These are phyloP conservation scores for Mallotus villosus DNA, from an alignment of 2,797 vertebrate species.

Conservation along the genomic window DNA sequence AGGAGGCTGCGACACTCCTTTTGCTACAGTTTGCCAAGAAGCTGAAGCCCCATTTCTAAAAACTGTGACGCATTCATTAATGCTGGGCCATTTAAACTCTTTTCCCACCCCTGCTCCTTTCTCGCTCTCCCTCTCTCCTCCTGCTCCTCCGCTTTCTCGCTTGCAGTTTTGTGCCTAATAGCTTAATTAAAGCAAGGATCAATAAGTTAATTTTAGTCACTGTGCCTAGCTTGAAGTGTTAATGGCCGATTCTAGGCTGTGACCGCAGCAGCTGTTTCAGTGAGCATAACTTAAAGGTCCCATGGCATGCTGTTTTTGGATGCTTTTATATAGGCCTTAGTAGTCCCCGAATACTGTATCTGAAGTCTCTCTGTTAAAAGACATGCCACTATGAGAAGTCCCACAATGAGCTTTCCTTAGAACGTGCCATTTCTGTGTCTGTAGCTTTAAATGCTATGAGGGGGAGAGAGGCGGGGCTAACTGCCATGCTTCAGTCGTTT, in stretches of 20 bases:
- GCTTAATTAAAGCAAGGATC: slow-evolving; percentile 60
- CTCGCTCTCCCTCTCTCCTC: background rate
- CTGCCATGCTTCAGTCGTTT: too few species aligned
- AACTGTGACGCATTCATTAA: slow-evolving; percentile 36
- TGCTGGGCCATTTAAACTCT: slow-evolving; percentile 36
- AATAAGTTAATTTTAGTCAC: slow-evolving; percentile 63
- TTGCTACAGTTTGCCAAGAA: slow-evolving; percentile 21
- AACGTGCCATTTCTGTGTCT: too few species aligned
- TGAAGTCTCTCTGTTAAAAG: too few species aligned
- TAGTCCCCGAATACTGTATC: too few species aligned
- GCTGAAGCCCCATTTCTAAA: slow-evolving; percentile 37
- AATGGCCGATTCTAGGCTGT: slow-evolving; percentile 48
- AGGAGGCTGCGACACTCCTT: slow-evolving; percentile 9
- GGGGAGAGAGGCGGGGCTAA: too few species aligned
- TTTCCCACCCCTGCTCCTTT: background rate
- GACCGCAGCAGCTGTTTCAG: slow-evolving; percentile 50
- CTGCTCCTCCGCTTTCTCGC: background rate
- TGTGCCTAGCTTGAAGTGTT: slow-evolving; percentile 57
- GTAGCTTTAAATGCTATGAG: too few species aligned
- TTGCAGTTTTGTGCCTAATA: slow-evolving; percentile 38
- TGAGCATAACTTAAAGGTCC: slow-evolving; percentile 11
- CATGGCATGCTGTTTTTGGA: too few species aligned
- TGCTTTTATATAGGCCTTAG: too few species aligned
- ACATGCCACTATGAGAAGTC: too few species aligned
- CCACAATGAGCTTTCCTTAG: too few species aligned